These are phyloP conservation scores for Hypomesus transpacificus DNA, from an alignment of 2,113 vertebrate species.

Conservation along the genomic window DNA sequence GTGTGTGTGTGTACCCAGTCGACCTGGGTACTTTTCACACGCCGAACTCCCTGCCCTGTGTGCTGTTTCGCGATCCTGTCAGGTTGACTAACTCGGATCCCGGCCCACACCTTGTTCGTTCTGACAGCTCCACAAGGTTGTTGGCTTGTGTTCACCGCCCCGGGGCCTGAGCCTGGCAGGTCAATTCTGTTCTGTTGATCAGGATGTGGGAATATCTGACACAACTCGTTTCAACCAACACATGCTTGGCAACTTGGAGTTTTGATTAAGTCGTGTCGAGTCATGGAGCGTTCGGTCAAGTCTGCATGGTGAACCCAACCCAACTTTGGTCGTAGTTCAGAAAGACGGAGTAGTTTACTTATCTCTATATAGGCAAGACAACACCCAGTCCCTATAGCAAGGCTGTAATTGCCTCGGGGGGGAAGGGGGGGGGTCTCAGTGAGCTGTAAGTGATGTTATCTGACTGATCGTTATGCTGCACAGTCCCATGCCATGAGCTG, in stretches of 20 bases:
- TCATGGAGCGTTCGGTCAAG: too few relatives aligned
- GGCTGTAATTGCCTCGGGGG: too few relatives aligned
- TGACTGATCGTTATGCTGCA: too few relatives aligned
- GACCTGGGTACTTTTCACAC: background rate
- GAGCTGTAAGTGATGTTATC: too few relatives aligned
- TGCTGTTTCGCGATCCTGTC: background rate
- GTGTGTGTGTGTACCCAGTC: background rate
- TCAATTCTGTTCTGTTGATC: background rate
- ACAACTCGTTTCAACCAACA: background rate
- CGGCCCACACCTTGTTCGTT: background rate
- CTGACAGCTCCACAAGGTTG: background rate
- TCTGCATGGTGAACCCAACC: too few relatives aligned
- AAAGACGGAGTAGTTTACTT: too few relatives aligned
- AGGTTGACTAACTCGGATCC: background rate
- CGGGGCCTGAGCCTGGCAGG: background rate
- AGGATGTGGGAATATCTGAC: background rate
- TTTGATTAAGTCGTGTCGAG: background rate
- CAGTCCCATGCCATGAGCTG: too few relatives aligned
- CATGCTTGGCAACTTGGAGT: background rate
- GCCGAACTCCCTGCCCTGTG: background rate
- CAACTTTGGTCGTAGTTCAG: too few relatives aligned
- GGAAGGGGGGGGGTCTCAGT: too few relatives aligned
- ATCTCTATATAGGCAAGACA: too few relatives aligned
- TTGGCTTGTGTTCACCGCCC: background rate
- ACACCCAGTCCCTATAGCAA: too few relatives aligned